Percentiles rank a stretch among this genome's conserved stretches.
These are phyloP conservation scores for Cheilosia vulpina DNA, from an alignment of 2,888 invertebrate genomes.

Conservation along the genomic window DNA sequence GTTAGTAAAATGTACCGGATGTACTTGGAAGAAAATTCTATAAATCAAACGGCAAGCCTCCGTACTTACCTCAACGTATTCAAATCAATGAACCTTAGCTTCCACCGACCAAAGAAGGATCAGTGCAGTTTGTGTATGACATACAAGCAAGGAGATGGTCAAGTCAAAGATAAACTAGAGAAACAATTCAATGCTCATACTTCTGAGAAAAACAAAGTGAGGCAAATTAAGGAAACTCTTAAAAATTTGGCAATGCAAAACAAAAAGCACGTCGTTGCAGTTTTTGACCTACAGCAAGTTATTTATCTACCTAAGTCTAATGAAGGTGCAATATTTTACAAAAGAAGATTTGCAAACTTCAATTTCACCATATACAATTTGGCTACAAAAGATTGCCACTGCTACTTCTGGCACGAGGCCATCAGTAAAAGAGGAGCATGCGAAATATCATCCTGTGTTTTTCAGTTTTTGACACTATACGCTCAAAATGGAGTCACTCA, in stretches of 20 bases:
- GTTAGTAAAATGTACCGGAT: background rate
- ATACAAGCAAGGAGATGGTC: background rate
- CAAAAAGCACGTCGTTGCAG: background rate
- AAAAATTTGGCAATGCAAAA: background rate
- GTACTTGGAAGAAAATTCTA: background rate
- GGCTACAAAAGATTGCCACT: constrained; percentile 9
- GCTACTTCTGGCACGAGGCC: background rate
- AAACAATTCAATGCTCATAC: background rate
- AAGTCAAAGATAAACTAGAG: background rate
- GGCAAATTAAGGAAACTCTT: background rate
- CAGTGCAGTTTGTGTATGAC: background rate
- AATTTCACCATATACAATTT: constrained; percentile 2
- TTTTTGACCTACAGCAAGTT: background rate
- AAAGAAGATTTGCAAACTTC: constrained; percentile 10
- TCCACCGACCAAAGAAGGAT: constrained; percentile 3
- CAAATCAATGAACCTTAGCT: background rate
- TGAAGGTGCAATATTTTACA: constrained; percentile 2
- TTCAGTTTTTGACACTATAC: too few species aligned
- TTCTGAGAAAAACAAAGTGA: constrained; percentile 1
- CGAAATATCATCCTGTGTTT: background rate
- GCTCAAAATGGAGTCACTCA: too few species aligned
- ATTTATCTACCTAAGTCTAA: constrained; percentile 1
- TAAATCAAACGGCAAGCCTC: background rate
- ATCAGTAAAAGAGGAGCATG: constrained; percentile 6
- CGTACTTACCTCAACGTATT: background rate